These are phyloP conservation scores for Macropus fuliginosus DNA, from an alignment of 2,797 vertebrate genomes.

Conservation along the genomic window DNA sequence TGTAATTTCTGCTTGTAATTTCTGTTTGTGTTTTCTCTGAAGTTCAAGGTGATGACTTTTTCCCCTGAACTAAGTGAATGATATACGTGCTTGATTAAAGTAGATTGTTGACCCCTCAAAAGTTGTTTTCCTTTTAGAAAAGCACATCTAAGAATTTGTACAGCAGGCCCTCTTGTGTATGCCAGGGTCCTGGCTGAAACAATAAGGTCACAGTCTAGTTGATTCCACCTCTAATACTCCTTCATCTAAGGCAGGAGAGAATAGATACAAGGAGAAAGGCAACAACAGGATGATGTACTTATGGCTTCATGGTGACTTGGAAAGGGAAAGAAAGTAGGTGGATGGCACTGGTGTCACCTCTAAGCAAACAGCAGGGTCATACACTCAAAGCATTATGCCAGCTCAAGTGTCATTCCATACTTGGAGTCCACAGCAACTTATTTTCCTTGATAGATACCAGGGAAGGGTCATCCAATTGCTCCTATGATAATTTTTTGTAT, in stretches of 20 bases:
- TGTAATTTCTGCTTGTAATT: too few relatives aligned
- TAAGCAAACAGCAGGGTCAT: not conserved
- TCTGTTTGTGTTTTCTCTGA: too few relatives aligned
- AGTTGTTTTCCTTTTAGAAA: too few relatives aligned
- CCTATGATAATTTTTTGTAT: not conserved
- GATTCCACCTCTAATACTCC: not conserved
- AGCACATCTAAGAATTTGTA: too few relatives aligned
- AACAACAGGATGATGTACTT: not conserved
- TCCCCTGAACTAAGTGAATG: too few relatives aligned
- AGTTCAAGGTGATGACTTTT: too few relatives aligned
- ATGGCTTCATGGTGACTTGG: not conserved
- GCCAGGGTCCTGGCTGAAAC: too few relatives aligned
- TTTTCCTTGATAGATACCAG: not conserved
- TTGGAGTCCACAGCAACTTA: not conserved
- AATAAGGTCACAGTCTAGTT: not conserved
- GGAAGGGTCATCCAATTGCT: not conserved
- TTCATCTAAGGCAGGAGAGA: not conserved
- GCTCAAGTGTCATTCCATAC: not conserved
- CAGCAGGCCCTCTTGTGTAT: too few relatives aligned
- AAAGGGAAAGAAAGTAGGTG: not conserved
- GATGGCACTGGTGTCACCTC: too few relatives aligned
- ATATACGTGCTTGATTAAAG: too few relatives aligned
- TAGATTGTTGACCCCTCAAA: too few relatives aligned
- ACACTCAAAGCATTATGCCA: not conserved
- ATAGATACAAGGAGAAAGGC: not conserved